Evolutionary conservation across 2,888 invertebrate species (phyloP), one percentile per base, ranked within the genome.

Genomic region (Hirudinaria manillensis): DNA sequence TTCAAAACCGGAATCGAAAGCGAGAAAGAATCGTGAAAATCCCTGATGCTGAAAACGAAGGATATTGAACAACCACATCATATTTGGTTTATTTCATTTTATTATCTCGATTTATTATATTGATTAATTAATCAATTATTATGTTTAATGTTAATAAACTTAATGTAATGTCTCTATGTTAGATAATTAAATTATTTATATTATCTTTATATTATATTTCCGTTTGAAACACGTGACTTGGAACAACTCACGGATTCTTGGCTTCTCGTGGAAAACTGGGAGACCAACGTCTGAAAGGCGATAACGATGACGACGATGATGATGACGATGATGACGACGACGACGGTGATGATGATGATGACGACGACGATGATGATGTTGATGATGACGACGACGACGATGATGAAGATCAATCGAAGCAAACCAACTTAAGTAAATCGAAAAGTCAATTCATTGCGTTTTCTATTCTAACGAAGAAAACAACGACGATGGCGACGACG

Each of bases 161-260:
- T n/a, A n/a, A n/a, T n/a, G n/a, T n/a, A n/a, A n/a, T n/a, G n/a
- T n/a, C n/a, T n/a, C n/a, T n/a, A n/a, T n/a, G n/a, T n/a, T n/a
- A n/a, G n/a, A n/a, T n/a, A 53, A 53, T 61, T 13, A 7, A 61
- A 7, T 61, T 61, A 61, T 21, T 29, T 34, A 6, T 67, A 29
- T 38, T 38, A 38, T 38, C 10, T 38, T 38, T 38, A 38, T 38
- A n/a, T 38, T 38, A 10, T 10, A 38, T 38, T 38, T 38, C 10
- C 10, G 38, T 6, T 6, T 10, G 10, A 3, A 38, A 10, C 38
- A 38, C 38, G 38, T 38, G 3, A 38, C 10, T 38, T 38, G 10
- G 24, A 10, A 65, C 3, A 21, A 81, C 82, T 81, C 78, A 84
- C 84, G 80, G 92, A 93, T 79, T 75, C 75, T 27, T 75, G 75